Conservation (phyloP, 2,888 invertebrate genomes). For the Netelia melanura region DNA sequence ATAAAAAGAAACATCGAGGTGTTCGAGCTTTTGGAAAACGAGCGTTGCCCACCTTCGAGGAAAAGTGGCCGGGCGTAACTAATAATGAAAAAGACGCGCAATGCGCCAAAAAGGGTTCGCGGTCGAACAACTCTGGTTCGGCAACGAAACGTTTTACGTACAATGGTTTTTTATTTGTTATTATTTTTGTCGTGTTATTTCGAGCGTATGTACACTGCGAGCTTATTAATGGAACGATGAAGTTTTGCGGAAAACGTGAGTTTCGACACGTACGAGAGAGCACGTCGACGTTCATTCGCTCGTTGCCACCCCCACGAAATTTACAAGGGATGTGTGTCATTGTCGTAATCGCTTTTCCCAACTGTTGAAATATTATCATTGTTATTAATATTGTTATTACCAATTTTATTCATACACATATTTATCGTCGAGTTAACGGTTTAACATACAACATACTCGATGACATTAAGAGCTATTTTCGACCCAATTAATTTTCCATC, state of each 20-base stretch:
- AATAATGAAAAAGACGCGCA: slow-evolving; percentile 9
- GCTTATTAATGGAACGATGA: slow-evolving; percentile 28
- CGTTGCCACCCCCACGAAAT: slow-evolving; percentile 36
- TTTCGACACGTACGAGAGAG: slow-evolving; percentile 25
- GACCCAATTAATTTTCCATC: slow-evolving; percentile 50
- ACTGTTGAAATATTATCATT: neutral
- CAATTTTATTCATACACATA: neutral
- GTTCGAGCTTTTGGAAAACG: neutral
- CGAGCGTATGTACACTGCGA: slow-evolving; percentile 6
- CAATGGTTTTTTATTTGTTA: neutral
- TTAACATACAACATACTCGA: neutral
- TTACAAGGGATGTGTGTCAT: slow-evolving; percentile 35
- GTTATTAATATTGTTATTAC: too few relatives aligned
- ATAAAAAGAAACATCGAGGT: neutral
- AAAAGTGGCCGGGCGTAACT: neutral
- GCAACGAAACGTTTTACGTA: neutral
- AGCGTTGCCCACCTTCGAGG: neutral
- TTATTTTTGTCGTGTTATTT: slow-evolving; percentile 34
- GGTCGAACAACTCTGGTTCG: neutral
- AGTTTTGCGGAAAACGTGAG: slow-evolving; percentile 27
- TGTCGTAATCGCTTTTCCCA: slow-evolving; percentile 52
- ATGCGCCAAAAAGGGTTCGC: neutral
- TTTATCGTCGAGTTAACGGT: neutral
- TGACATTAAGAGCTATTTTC: slow-evolving; percentile 49
- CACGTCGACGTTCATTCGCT: slow-evolving; percentile 49